Evolutionary conservation across 2,113 vertebrate species (phyloP), one percentile per base, ranked within the genome.

Genomic region (Ceyx melanurus): DNA sequence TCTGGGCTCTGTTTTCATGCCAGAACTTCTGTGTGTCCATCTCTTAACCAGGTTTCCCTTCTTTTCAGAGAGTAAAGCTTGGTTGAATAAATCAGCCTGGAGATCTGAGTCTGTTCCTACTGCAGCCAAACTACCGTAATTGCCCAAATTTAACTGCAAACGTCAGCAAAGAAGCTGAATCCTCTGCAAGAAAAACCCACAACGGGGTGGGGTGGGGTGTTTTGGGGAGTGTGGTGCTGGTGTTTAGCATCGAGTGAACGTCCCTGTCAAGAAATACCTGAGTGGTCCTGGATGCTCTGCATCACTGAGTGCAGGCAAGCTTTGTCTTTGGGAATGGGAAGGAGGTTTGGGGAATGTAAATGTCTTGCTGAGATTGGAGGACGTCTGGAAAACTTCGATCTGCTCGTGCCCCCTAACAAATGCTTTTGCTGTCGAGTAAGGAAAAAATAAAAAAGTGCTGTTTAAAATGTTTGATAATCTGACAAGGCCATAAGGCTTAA

Each of bases 401-500:
- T 88, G 73, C 86, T 88, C 75, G 3, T 97, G 96, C 82, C 96
- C 96, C 95, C 96, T 94, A 97, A 97, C 96, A 97, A 97, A 95
- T 95, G 96, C 96, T 95, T 96, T 98, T 96, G 93, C 97, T 97
- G 96, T 97, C 94, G 94, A 97, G 96, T 82, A 94, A 82, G 51
- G 65, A 91, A 75, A 68, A 93, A 96, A 93, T 75, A 86, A 93
- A 94, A 94, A 95, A 97, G 90, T 85, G 90, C 97, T 96, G 96
- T 96, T 96, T 97, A 97, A 97, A 98, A 98, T 97, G 97, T 97
- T 98, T 97, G 97, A 98, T 98, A 97, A 98, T 98, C 98, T 98
- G 98, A 98, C 98, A 98, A 98, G 97, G 98, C 98, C 98, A 98
- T 98, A 98, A 98, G 98, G 98, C 98, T 98, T 98, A 98, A 98